These are phyloP conservation scores for Benthosema pterotum DNA, from an alignment of 2,797 vertebrate genomes.

Conservation along the genomic window DNA sequence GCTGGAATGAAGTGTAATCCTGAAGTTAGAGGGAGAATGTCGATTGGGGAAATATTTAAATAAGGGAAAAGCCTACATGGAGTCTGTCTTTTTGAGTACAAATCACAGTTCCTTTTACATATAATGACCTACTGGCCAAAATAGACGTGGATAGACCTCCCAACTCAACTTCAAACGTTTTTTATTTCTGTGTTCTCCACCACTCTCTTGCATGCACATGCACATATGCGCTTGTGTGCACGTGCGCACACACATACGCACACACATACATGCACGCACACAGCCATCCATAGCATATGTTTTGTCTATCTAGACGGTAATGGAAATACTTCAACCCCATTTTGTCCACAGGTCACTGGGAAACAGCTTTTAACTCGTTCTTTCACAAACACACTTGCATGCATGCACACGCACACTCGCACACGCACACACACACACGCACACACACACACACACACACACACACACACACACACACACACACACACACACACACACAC, in stretches of 20 bases:
- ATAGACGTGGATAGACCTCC: slow-evolving; percentile 57
- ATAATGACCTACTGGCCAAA: slow-evolving; percentile 55
- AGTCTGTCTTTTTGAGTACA: slow-evolving; percentile 56
- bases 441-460: slow-evolving; percentile 33
- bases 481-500: slow-evolving; percentile 19
- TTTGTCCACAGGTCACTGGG: slow-evolving; percentile 59
- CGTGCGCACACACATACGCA: slow-evolving; percentile 14
- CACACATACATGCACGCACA: slow-evolving; percentile 15
- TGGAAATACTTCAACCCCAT: slow-evolving; percentile 64
- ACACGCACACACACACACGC: slow-evolving; percentile 12
- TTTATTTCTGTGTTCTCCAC: too few relatives aligned
- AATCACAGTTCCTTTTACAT: slow-evolving; percentile 35
- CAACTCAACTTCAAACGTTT: slow-evolving; percentile 16
- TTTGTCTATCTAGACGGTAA: slow-evolving; percentile 67
- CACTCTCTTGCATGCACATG: too few relatives aligned
- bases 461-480: slow-evolving; percentile 24
- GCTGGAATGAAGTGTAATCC: slow-evolving; percentile 24
- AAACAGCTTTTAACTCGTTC: slow-evolving; percentile 58
- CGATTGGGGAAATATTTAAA: slow-evolving; percentile 37
- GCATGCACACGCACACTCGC: slow-evolving; percentile 18
- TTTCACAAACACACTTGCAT: slow-evolving; percentile 34
- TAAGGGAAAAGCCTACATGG: slow-evolving; percentile 31
- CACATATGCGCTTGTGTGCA: too few relatives aligned
- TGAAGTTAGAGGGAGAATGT: slow-evolving; percentile 30
- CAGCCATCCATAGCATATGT: slow-evolving; percentile 63